Base-by-base conservation (phyloP, 2,113 vertebrate genomes). In the Rhynchomys soricoides region DNA sequence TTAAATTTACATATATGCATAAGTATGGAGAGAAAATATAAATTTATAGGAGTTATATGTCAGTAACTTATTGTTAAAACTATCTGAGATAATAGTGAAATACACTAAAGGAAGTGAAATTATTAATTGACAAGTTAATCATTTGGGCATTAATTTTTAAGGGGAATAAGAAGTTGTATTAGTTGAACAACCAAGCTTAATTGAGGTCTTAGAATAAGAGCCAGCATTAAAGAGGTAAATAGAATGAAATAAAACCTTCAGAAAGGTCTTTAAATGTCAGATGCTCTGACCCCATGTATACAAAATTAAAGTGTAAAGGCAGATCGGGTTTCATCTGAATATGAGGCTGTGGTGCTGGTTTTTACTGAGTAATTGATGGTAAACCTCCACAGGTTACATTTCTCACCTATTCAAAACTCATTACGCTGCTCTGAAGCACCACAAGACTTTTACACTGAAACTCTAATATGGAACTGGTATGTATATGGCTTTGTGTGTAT, bases 141-240 rank as follows among this genome's bases (percentile, higher is more conserved):
- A 43, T 74, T 82, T 93, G 90, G 89, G 8, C 64, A 82, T 34
- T 94, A n/a, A 87, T 91, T 91, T 90, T 92, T 90, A 77, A 40
- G n/a, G 59, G 17, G 45, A 1, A 10, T 92, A 93, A 89, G 40
- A 94, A 73, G 48, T 73, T 62, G 37, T 48, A 15, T 43, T 89
- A 68, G 73, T 66, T 45, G 2, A 62, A 62, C 16, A 62, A 57
- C 13, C 50, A 91, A n/a, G 22, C 37, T 96, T 96, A 85, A 45
- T 59, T 21, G 40, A 77, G 6, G 21, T 52, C 5, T 8, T 89
- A 26, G 62, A 17, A 50, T 57, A 59, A n/a, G 7, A 77, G 64
- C 24, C 86, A 37, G 2, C 29, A 19, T 62, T 43, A 40, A 52
- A 26, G 40, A 86, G 57, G 37, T 26, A 55, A 43, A 22, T 26